Base-by-base conservation (phyloP, 1,140 invertebrate species). In the Meloidogyne hapla region DNA sequence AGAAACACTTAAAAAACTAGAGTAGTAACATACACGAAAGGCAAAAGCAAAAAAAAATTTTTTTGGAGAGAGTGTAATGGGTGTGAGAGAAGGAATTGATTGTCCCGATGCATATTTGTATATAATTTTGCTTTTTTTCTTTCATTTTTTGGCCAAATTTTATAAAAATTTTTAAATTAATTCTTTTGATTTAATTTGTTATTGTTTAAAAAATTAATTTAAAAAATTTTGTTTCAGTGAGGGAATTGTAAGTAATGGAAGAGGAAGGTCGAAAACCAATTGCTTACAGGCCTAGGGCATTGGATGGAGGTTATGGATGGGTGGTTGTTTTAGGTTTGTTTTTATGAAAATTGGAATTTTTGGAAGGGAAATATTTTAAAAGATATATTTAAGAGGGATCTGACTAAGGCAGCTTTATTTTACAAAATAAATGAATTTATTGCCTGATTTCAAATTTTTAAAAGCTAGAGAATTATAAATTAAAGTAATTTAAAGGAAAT, bases 321-420 rank as follows among this genome's bases (percentile, higher is more conserved):
- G 91, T 95, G 87, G 92, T 98, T 75, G 94, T 96, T 40, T 92
- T 96, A 82, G 94, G 81, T 73, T 18, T 63, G 48, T 73, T 38
- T 38, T 21, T n/a, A 13, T 23, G 18, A 71, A 33, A 23, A 2
- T 25, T 56, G 21, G 25, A 68, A 38, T 33, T 33, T n/a, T n/a
- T n/a, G n/a, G n/a, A n/a, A n/a, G n/a, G n/a, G n/a, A n/a, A n/a
- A n/a, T n/a, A n/a, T n/a, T n/a, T n/a, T n/a, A n/a, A n/a, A n/a
- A n/a, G n/a, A n/a, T n/a, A n/a, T n/a, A n/a, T n/a, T n/a, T n/a
- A n/a, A n/a, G n/a, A n/a, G n/a, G n/a, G n/a, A n/a, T n/a, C n/a
- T n/a, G n/a, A n/a, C n/a, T n/a, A n/a, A n/a, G n/a, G n/a, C n/a
- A n/a, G n/a, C n/a, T n/a, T n/a, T n/a, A n/a, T n/a, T n/a, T n/a